These are phyloP conservation scores for Lycaon pictus DNA, from an alignment of 2,113 vertebrate species.

Conservation along the genomic window DNA sequence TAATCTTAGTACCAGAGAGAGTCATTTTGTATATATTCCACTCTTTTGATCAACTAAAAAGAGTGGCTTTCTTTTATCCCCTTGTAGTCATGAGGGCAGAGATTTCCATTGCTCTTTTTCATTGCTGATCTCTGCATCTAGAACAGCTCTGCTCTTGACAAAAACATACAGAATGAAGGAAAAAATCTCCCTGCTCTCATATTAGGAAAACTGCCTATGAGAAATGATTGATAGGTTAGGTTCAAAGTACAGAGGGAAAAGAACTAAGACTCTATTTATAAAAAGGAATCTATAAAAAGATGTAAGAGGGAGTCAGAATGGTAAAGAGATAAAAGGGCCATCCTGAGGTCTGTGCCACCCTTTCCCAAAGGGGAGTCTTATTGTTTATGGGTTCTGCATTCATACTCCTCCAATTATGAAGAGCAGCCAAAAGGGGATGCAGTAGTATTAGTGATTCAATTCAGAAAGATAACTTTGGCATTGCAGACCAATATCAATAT, in stretches of 20 bases:
- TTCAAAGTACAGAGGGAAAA: background rate
- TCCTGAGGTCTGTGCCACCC: background rate
- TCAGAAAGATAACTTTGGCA: background rate
- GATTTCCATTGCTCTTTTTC: background rate
- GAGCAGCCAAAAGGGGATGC: background rate
- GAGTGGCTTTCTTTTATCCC: background rate
- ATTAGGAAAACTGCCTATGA: background rate
- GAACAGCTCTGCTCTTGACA: background rate
- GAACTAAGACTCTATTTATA: background rate
- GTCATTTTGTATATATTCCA: background rate
- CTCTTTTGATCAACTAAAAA: background rate
- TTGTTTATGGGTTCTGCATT: background rate
- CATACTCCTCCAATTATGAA: background rate
- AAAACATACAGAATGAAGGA: background rate
- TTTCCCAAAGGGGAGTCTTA: background rate
- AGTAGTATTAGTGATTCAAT: background rate
- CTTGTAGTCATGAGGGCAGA: background rate
- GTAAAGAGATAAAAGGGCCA: background rate
- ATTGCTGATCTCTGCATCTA: background rate
- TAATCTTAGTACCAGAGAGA: background rate
- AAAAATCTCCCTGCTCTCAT: background rate
- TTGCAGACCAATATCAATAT: background rate
- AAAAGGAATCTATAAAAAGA: background rate
- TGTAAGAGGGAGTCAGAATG: background rate
- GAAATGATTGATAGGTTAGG: background rate